These are phyloP conservation scores for Pseudorhiza aurosa DNA, from an alignment of 30 jellyfish, hydroid and myxozoan genomes.

Conservation along the genomic window DNA sequence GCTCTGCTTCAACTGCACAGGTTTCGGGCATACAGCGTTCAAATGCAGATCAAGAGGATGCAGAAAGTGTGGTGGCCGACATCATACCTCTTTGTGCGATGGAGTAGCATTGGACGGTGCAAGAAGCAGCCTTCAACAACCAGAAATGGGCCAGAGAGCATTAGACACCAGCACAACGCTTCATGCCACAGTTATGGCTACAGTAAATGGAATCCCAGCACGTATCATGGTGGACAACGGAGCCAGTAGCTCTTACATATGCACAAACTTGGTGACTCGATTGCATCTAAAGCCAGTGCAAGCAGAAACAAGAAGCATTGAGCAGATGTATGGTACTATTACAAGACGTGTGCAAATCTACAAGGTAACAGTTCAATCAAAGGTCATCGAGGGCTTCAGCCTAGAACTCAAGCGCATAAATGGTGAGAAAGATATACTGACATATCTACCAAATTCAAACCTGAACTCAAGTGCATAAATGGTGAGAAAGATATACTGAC, in stretches of 20 bases:
- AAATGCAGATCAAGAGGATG: slow-evolving; percentile 52
- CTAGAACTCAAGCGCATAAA: slow-evolving; percentile 41
- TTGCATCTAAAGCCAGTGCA: slow-evolving; percentile 37
- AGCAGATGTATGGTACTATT: slow-evolving; percentile 67
- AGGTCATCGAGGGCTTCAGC: slow-evolving; percentile 27
- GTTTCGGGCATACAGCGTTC: slow-evolving; percentile 29
- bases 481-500: slow-evolving; percentile 54
- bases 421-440: slow-evolving; percentile 46
- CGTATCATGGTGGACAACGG: slow-evolving; percentile 60
- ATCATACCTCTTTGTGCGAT: slow-evolving; percentile 67
- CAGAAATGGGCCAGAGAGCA: slow-evolving; percentile 30
- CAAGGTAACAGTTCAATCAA: slow-evolving; percentile 25
- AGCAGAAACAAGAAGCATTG: slow-evolving; percentile 46
- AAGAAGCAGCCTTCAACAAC: background rate
- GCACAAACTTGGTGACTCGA: slow-evolving; percentile 51
- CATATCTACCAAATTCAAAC: slow-evolving; percentile 50
- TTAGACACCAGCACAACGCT: slow-evolving; percentile 18
- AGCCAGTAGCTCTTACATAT: slow-evolving; percentile 57
- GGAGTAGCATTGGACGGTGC: slow-evolving; percentile 32
- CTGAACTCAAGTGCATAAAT: slow-evolving; percentile 41
- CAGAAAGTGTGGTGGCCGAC: slow-evolving; percentile 44
- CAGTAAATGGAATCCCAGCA: slow-evolving; percentile 32
- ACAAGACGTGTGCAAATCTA: slow-evolving; percentile 45
- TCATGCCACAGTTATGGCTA: slow-evolving; percentile 45
- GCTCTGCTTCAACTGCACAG: slow-evolving; percentile 60